Conservation (phyloP, 2,113 vertebrate genomes). For the Narcine bancroftii region DNA sequence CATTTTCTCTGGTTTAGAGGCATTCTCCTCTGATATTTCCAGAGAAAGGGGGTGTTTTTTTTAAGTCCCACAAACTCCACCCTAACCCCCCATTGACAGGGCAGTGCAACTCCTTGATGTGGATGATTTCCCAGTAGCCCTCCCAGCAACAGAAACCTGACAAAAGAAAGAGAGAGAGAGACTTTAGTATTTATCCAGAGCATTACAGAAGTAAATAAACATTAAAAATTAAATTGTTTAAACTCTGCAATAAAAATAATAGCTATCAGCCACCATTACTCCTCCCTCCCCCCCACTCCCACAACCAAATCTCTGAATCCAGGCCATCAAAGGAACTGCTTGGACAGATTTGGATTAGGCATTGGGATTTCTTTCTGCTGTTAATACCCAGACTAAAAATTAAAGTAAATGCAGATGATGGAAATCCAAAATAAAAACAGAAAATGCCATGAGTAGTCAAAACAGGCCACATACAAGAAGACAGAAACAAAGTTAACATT, state of each 20-base stretch:
- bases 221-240: neutral
- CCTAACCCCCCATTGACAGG: conserved; percentile 73
- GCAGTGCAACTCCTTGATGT: conserved; percentile 78
- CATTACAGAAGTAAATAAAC: neutral
- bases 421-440: no score
- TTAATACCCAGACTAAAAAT: neutral
- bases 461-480: neutral
- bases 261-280: neutral
- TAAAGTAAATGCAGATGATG: no score
- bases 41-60: conserved; percentile 45
- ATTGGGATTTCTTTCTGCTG: neutral
- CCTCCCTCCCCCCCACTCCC: neutral
- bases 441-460: no score
- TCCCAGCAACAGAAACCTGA: conserved; percentile 67
- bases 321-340: neutral
- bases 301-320: neutral
- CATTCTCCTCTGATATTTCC: conserved; percentile 22
- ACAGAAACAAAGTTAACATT: neutral
- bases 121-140: conserved; percentile 75
- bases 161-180: conserved; percentile 28
- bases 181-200: conserved; percentile 13
- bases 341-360: neutral
- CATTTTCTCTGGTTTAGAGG: conserved; percentile 31
- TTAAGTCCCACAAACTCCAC: conserved; percentile 62
- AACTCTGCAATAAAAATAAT: neutral